Conservation (phyloP, 1,140 invertebrate species). For the Thaumatotibia leucotreta region DNA sequence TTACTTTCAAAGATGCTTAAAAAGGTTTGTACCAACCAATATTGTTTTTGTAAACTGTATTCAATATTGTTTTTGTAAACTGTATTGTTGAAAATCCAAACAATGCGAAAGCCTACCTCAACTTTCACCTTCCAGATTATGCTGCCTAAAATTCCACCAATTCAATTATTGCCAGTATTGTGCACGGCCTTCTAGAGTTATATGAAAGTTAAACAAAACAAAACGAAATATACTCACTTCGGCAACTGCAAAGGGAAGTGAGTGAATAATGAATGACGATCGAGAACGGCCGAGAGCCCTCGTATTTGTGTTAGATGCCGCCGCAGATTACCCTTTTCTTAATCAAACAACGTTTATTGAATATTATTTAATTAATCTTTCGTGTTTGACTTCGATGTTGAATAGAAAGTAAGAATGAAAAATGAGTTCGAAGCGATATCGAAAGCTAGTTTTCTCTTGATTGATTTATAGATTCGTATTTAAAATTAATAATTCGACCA, state of each 20-base stretch:
- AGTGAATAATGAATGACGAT: constrained; percentile 74
- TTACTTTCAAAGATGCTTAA: too few species aligned
- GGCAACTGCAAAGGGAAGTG: constrained; percentile 68
- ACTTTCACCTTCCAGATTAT: constrained; percentile 36
- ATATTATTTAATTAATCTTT: constrained; percentile 75
- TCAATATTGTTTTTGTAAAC: too few species aligned
- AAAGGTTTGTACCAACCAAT: too few species aligned
- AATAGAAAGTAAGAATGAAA: constrained; percentile 28
- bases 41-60: too few species aligned
- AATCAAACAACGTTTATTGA: constrained; percentile 73
- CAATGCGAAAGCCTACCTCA: constrained; percentile 14
- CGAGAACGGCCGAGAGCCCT: constrained; percentile 63
- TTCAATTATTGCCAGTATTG: constrained; percentile 63
- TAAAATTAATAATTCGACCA: background rate
- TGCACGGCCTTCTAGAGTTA: constrained; percentile 53
- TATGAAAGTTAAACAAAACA: constrained; percentile 74
- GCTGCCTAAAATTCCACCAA: constrained; percentile 47
- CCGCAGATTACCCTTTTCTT: constrained; percentile 70
- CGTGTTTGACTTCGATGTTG: constrained; percentile 54
- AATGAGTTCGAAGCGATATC: constrained; percentile 19
- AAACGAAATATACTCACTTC: constrained; percentile 63
- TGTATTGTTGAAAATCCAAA: background rate
- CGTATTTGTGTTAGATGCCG: constrained; percentile 72
- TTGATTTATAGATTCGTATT: background rate
- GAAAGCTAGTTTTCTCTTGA: constrained; percentile 1